These are phyloP conservation scores for Conopomorpha cramerella DNA, from an alignment of 1,140 invertebrate genomes.

Conservation along the genomic window DNA sequence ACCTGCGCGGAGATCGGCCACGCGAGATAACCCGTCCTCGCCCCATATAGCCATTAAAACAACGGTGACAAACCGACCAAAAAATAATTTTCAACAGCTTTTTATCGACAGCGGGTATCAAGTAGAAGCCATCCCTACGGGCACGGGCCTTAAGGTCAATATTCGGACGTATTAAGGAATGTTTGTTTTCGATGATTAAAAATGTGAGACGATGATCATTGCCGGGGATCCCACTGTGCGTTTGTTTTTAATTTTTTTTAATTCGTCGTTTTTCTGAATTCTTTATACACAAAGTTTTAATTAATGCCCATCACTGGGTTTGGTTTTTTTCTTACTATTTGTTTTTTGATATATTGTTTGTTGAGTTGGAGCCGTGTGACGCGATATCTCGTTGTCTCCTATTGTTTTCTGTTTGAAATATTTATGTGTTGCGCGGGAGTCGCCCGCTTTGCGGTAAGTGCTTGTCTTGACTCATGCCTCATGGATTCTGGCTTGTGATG, in stretches of 20 bases:
- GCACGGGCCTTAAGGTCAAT: conserved; percentile 12
- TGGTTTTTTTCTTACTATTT: conserved; percentile 17
- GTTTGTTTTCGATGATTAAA: conserved; percentile 51
- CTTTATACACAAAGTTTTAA: conserved; percentile 20
- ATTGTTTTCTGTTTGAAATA: conserved; percentile 59
- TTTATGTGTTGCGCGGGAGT: conserved; percentile 42
- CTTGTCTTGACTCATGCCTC: conserved; percentile 28
- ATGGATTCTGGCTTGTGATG: conserved; percentile 29
- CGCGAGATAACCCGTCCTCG: conserved; percentile 51
- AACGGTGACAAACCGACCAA: conserved; percentile 57
- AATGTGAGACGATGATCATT: conserved; percentile 57
- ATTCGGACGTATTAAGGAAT: conserved; percentile 15
- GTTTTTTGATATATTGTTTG: conserved; percentile 54
- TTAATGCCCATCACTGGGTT: conserved; percentile 8
- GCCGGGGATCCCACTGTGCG: conserved; percentile 53
- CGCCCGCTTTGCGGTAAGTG: conserved; percentile 26
- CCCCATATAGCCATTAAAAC: conserved; percentile 59
- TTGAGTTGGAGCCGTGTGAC: conserved; percentile 33
- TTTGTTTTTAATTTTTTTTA: conserved; percentile 57
- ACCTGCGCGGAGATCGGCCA: conserved; percentile 43
- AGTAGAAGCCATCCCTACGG: conserved; percentile 10
- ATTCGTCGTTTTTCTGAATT: conserved; percentile 32
- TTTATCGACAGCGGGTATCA: conserved; percentile 9
- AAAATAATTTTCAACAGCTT: conserved; percentile 51
- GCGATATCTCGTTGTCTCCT: conserved; percentile 50